Percentiles rank a stretch among this genome's conserved stretches.
phyloP scores from a whole-genome alignment of 2,113 vertebrate genomes.

The Oncorhynchus masou region DNA sequence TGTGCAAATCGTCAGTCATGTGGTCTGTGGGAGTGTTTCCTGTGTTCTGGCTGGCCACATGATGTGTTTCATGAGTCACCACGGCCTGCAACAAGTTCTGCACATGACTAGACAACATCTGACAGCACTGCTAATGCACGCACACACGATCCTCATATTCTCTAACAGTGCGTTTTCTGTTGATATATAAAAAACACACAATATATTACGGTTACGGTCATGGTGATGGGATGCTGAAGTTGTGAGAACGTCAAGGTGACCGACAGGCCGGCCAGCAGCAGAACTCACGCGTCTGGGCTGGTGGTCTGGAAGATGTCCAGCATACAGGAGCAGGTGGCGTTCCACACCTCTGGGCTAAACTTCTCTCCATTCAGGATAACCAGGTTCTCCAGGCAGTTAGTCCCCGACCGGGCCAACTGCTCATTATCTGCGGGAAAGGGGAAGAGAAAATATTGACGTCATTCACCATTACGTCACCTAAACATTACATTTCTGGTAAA shows the following conservation, averaged over 20 bases:
- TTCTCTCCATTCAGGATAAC: constrained; percentile 96
- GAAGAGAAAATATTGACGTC: not conserved
- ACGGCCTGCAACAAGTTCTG: not conserved
- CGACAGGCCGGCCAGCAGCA: not conserved
- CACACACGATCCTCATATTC: not conserved
- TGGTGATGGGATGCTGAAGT: no score
- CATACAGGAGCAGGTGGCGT: constrained; percentile 92
- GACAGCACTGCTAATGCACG: not conserved
- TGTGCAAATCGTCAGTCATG: not conserved
- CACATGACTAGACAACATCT: not conserved
- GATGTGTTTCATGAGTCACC: not conserved
- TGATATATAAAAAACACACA: no score
- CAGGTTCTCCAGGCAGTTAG: constrained; percentile 95
- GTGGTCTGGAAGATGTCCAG: constrained; percentile 96
- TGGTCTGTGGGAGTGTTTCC: not conserved
- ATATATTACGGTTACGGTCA: no score
- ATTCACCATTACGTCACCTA: not conserved
- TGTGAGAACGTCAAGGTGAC: not conserved
- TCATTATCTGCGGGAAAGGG: constrained; percentile 85
- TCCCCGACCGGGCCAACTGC: constrained; percentile 94
- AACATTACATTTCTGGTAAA: not conserved
- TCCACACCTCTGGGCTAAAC: constrained; percentile 92
- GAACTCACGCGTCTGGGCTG: constrained; percentile 78
- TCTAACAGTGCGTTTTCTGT: no score
- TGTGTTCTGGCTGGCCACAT: no score